A percentile compares a stretch with the other conserved stretches of the same genome.
Conservation (phyloP, 37 sponge, comb jelly and placozoan species). For the Cliona cf. orientalis region DNA sequence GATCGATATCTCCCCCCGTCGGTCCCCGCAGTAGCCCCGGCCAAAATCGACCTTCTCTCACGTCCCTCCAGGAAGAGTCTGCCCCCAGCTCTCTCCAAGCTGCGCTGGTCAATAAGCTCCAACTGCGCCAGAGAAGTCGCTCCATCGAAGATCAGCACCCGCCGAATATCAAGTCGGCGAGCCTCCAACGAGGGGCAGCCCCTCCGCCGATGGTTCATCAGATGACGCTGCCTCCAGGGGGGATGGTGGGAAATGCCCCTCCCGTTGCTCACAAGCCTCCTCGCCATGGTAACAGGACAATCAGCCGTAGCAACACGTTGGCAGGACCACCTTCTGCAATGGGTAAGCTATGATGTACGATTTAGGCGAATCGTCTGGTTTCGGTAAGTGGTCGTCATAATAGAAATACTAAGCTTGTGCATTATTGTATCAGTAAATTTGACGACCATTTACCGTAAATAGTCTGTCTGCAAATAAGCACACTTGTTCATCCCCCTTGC, state of each 20-base stretch:
- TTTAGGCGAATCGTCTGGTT: no score
- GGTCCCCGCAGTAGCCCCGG: slow-evolving; percentile 16
- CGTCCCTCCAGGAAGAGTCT: slow-evolving; percentile 22
- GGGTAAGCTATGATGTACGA: no score
- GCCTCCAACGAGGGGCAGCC: neutral
- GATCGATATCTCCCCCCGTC: slow-evolving; percentile 14
- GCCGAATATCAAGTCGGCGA: no score
- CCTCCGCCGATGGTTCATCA: neutral
- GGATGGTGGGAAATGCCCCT: neutral
- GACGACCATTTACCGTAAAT: no score
- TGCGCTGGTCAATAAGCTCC: slow-evolving; percentile 9
- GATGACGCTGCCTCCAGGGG: neutral
- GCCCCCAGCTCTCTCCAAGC: neutral
- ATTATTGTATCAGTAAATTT: no score
- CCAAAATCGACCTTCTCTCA: neutral
- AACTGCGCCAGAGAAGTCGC: neutral
- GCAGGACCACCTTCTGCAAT: slow-evolving; percentile 16
- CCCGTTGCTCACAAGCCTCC: slow-evolving; percentile 33
- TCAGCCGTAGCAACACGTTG: slow-evolving; percentile 8
- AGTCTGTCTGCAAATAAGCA: no score
- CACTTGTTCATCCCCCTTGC: no score
- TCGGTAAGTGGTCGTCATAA: no score
- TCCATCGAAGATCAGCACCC: neutral
- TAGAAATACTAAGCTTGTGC: no score
- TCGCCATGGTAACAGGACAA: slow-evolving; percentile 16